phyloP scores from a whole-genome alignment of 1,140 invertebrate genomes.

The Gonioctena quinquepunctata region DNA sequence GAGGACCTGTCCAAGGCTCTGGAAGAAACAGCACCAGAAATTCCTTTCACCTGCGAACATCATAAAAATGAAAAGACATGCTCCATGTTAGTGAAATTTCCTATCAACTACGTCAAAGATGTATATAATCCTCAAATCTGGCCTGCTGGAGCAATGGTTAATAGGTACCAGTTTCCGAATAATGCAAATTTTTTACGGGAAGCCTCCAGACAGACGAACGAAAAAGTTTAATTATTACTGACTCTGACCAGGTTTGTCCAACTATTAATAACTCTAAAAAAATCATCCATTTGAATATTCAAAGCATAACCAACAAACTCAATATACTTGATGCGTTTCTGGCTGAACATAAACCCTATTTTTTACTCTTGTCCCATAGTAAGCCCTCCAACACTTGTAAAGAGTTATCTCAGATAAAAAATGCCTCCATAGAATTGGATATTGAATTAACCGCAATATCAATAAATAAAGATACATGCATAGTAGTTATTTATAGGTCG shows the following conservation, averaged over 20 bases:
- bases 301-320: background rate
- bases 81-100: background rate
- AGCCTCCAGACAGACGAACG: slow-evolving; percentile 2
- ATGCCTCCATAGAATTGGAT: background rate
- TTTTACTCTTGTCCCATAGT: background rate
- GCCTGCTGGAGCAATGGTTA: background rate
- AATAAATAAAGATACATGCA: background rate
- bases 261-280: background rate
- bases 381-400: background rate
- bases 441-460: background rate
- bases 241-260: background rate
- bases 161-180: background rate
- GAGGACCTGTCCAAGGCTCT: background rate
- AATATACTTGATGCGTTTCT: background rate
- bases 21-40: background rate
- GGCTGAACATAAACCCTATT: background rate
- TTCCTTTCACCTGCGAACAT: background rate
- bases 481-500: background rate
- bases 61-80: background rate
- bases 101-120: background rate
- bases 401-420: background rate
- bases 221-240: background rate
- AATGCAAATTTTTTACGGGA: background rate
- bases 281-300: background rate
- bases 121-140: background rate